Conservation (phyloP, 2,797 vertebrate species). For the Sparus aurata region DNA sequence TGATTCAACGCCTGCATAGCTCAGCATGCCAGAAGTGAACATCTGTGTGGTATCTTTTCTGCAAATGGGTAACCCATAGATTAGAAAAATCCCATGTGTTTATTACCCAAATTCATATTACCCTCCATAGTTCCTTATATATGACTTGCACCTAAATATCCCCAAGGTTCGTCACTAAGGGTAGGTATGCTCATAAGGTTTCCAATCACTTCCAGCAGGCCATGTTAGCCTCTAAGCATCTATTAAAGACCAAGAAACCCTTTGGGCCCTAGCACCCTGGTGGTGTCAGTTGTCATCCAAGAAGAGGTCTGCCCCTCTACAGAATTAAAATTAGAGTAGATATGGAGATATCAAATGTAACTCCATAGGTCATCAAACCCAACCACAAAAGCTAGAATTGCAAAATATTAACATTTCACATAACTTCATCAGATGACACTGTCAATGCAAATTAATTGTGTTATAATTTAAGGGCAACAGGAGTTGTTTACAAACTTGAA, state of each 20-base stretch:
- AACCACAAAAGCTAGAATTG: constrained; percentile 15
- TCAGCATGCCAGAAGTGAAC: not conserved
- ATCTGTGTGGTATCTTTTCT: not conserved
- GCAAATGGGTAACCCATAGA: not conserved
- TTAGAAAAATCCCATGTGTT: not conserved
- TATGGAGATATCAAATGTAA: constrained; percentile 42
- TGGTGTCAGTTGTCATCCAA: constrained; percentile 75
- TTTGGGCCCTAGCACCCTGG: constrained; percentile 42
- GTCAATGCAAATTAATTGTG: not conserved
- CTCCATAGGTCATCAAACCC: constrained; percentile 6
- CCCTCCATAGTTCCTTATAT: not conserved
- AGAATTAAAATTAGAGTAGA: constrained; percentile 79
- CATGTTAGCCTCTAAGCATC: constrained; percentile 40
- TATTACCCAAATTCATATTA: not conserved
- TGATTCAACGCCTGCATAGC: constrained; percentile 27
- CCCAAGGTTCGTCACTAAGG: not conserved
- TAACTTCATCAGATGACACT: not conserved
- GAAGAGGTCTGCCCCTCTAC: constrained; percentile 66
- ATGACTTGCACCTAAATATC: not conserved
- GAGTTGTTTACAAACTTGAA: not conserved
- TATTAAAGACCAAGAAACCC: constrained; percentile 64
- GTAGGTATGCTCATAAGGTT: not conserved
- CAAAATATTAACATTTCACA: constrained; percentile 5
- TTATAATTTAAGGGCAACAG: not conserved
- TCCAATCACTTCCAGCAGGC: not conserved